Evolutionary conservation across 2,888 invertebrate genomes (phyloP), one percentile per base, ranked within the genome.

Genomic region (Bibio marci): DNA sequence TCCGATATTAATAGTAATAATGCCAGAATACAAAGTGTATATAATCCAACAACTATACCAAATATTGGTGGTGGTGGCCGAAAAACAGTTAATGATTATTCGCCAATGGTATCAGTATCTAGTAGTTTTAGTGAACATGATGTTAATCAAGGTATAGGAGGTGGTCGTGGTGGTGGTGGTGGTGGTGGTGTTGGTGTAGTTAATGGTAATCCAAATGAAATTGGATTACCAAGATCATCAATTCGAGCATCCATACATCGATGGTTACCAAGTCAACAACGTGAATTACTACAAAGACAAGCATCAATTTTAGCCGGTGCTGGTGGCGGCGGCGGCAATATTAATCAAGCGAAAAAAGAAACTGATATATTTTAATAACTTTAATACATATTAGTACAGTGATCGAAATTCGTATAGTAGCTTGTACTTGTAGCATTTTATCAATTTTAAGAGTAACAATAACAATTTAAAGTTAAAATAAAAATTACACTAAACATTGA

Each of bases 181-280:
- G 12, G 11, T 28, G 4, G 3, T 3, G 11, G 11, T 28, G 6
- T 3, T 7, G 4, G 12, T 12, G 11, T 3, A 4, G 12, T 3
- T 10, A 10, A 11, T 4, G 22, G 22, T 6, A 8, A 22, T 22
- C 22, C 22, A 22, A 22, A 22, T 22, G 22, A 22, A 22, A 22
- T 6, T 22, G 22, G 22, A 22, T 8, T 22, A 22, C 22, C 22
- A 22, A 22, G 8, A 22, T 22, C 22, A 22, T 22, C 22, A 22
- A 22, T 22, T 4, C n/a, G 28, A n/a, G 28, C 11, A 10, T 28
- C 11, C 8, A 10, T 12, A 4, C 5, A 37, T 14, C 37, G 38
- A 15, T 59, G 59, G 61, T 50, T 57, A 45, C 59, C 61, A 38
- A 58, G 58, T 46, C 58, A 60, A 50, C 59, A 60, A 42, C 52